Evolutionary conservation across 2,797 vertebrate species (phyloP), one percentile per base, ranked within the genome.

Genomic region (Pristis pectinata): DNA sequence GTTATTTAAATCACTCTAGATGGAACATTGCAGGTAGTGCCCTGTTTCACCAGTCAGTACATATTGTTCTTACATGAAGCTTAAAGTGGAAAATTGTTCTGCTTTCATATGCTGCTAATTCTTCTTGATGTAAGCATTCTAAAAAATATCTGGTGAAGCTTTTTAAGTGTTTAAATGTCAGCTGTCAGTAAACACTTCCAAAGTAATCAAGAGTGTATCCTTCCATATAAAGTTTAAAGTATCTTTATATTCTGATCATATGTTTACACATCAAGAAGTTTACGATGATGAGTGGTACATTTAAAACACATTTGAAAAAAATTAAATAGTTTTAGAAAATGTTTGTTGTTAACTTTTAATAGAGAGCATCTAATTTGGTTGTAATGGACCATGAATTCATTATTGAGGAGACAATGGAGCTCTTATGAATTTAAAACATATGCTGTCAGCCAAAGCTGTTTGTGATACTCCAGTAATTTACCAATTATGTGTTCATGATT

Each of bases 391-490:
- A 37, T 67, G 59, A 91, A 41, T 24, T 64, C 59, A 91, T 91
- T 64, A 24, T 24, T 4, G 19, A 41, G 17, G 24, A 24, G n/a
- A 67, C 9, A 67, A 37, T 91, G 17, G 17, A 37, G n/a, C 59
- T 64, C 59, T 91, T 22, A 89, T 64, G 59, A 67, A 91, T 67
- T 59, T n/a, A 67, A 67, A 91, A 30, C 61, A 64, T 64, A 67
- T 41, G 8, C 13, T 24, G 2, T 91, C 37, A 67, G n/a, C 56
- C 5, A n/a, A n/a, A 17, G n/a, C n/a, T 67, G 87, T 67, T 67
- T 91, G 87, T 91, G n/a, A 91, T 91, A 67, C 59, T 67, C 59
- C 87, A 67, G 87, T 91, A 67, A 64, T 67, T 91, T 91, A 91
- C 87, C 87, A 91, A 64, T 91, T 91, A 91, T 37, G n/a, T 64